Evolutionary conservation across 2,888 invertebrate species (phyloP).

Genomic region (Ctena decussata): DNA sequence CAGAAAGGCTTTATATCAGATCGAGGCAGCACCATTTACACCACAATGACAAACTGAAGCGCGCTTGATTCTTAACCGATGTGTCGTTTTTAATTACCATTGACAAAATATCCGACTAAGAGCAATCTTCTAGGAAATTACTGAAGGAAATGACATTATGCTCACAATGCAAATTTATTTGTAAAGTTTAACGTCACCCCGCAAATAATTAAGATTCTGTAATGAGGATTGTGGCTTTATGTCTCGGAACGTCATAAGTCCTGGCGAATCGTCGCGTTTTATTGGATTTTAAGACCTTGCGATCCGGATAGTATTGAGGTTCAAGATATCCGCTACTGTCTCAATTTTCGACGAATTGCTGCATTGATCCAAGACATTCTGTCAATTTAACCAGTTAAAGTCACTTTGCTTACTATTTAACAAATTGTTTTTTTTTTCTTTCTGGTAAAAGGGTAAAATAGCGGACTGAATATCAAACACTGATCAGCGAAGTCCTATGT

Average conservation of each 20-base stretch:
- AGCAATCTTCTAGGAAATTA: not conserved
- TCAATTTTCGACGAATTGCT: not conserved
- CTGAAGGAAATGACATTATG: not conserved
- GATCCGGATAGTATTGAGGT: not conserved
- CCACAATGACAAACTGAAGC: not conserved
- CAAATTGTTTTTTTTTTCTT: too few species aligned
- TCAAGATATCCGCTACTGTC: not conserved
- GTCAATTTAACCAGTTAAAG: too few species aligned
- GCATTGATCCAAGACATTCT: too few species aligned
- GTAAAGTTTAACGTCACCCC: not conserved
- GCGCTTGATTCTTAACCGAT: not conserved
- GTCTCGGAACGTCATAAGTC: not conserved
- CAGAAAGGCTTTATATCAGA: not conserved
- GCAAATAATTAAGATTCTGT: not conserved
- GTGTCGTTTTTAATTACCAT: conserved; percentile 10
- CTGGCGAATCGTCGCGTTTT: not conserved
- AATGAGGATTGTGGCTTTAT: not conserved
- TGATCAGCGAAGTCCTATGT: too few species aligned
- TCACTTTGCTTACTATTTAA: too few species aligned
- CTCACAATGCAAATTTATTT: conserved; percentile 1
- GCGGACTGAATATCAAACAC: too few species aligned
- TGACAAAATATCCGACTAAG: not conserved
- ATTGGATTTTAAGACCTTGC: conserved; percentile 3
- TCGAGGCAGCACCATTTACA: not conserved
- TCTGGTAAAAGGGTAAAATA: too few species aligned